A percentile compares a stretch with the other conserved stretches of the same genome.
Conservation (phyloP, 2,797 vertebrate genomes). For the Choloepus didactylus region DNA sequence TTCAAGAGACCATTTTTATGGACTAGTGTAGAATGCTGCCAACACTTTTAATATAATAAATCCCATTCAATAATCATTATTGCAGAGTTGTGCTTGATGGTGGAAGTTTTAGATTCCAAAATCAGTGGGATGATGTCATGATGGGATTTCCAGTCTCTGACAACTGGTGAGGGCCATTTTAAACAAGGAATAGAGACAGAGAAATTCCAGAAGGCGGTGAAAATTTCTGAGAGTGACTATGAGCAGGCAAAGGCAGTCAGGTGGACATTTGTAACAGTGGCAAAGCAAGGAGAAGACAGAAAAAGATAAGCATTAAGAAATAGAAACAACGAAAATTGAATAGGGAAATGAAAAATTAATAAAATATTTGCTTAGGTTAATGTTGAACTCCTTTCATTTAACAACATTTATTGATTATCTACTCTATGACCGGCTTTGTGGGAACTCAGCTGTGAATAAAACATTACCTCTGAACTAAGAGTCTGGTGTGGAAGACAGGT, state of each 20-base stretch:
- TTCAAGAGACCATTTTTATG: background rate
- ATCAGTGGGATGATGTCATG: background rate
- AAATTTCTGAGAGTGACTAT: constrained; percentile 16
- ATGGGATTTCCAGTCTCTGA: constrained; percentile 22
- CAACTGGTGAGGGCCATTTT: background rate
- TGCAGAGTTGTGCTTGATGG: background rate
- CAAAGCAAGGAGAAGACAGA: constrained; percentile 32
- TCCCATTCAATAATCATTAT: background rate
- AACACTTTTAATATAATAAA: background rate
- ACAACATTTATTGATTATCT: constrained; percentile 57
- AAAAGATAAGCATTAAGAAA: constrained; percentile 50
- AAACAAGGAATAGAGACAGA: background rate
- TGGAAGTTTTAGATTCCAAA: constrained; percentile 43
- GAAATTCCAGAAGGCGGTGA: constrained; percentile 34
- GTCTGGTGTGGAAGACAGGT: constrained; percentile 22
- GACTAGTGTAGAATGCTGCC: background rate
- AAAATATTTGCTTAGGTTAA: constrained; percentile 64
- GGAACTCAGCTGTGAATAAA: constrained; percentile 73
- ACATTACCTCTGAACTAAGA: constrained; percentile 37
- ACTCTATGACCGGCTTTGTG: constrained; percentile 15
- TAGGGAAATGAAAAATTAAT: constrained; percentile 65
- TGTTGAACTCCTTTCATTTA: constrained; percentile 33
- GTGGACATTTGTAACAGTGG: background rate
- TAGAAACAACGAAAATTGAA: constrained; percentile 53
- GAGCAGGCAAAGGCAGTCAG: background rate